Evolutionary conservation across 2,888 invertebrate genomes (phyloP).

Genomic region (Crossocerus cetratus): DNA sequence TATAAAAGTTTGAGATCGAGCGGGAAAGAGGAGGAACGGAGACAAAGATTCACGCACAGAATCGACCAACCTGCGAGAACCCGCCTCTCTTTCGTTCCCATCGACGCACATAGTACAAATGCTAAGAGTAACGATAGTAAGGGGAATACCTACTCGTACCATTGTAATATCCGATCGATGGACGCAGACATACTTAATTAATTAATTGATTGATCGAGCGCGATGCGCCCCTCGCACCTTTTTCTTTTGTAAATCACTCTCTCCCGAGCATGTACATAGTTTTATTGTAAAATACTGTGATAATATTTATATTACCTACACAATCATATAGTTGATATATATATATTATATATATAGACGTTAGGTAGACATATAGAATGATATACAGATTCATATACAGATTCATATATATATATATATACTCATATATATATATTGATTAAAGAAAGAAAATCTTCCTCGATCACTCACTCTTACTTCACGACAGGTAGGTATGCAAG

Average conservation of each 20-base stretch:
- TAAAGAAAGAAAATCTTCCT: constrained; percentile 18
- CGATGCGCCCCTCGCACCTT: constrained; percentile 42
- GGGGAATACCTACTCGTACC: constrained; percentile 40
- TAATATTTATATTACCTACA: constrained; percentile 72
- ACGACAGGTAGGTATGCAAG: not conserved
- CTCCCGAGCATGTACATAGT: constrained; percentile 70
- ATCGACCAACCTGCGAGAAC: constrained; percentile 19
- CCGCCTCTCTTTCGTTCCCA: constrained; percentile 53
- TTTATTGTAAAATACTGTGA: constrained; percentile 75
- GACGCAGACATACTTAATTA: constrained; percentile 38
- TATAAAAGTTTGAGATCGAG: not conserved
- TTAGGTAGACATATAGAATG: constrained; percentile 15
- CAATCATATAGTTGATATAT: constrained; percentile 31
- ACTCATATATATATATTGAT: constrained; percentile 5
- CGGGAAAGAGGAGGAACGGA: not conserved
- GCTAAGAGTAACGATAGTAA: constrained; percentile 37
- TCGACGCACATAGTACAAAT: constrained; percentile 67
- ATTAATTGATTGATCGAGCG: no score
- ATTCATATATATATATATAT: constrained; percentile 24
- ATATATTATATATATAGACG: constrained; percentile 31
- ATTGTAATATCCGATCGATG: constrained; percentile 20
- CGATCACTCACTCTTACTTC: constrained; percentile 27
- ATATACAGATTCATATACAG: constrained; percentile 12
- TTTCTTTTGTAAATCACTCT: constrained; percentile 39
- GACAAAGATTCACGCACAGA: constrained; percentile 15